Conservation (phyloP, 2,888 invertebrate species). For the Xanthostigma xanthostigma region DNA sequence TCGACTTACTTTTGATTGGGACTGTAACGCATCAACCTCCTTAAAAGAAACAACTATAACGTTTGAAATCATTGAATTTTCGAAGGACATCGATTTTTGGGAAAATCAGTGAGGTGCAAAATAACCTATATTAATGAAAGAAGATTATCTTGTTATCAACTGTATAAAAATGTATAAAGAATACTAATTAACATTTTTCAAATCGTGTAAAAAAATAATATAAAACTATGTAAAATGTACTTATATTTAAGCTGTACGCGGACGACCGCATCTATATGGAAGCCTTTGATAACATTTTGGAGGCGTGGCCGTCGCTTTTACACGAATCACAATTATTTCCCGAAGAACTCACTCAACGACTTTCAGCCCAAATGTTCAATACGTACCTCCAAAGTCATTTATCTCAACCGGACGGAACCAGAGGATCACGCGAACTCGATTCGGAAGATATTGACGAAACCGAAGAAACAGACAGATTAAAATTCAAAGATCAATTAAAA, state of each 20-base stretch:
- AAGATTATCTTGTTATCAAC: neutral
- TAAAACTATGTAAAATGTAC: slow-evolving; percentile 1
- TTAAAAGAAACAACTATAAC: neutral
- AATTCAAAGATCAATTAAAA: slow-evolving; percentile 56
- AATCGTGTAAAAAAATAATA: neutral
- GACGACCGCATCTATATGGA: slow-evolving; percentile 38
- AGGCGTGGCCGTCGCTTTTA: slow-evolving; percentile 48
- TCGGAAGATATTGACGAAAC: slow-evolving; percentile 41
- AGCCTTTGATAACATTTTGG: slow-evolving; percentile 51
- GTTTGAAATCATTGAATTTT: slow-evolving; percentile 1
- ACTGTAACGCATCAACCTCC: no score
- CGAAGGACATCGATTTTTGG: neutral
- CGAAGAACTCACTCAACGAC: slow-evolving; percentile 23
- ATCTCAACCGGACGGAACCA: slow-evolving; percentile 63
- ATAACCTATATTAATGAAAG: no score
- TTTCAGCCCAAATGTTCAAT: slow-evolving; percentile 50
- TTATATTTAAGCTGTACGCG: slow-evolving; percentile 20
- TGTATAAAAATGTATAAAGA: neutral
- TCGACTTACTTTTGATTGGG: no score
- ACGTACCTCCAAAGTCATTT: slow-evolving; percentile 67
- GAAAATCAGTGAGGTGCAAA: no score
- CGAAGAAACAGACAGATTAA: slow-evolving; percentile 50
- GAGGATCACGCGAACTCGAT: slow-evolving; percentile 29
- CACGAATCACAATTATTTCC: slow-evolving; percentile 28
- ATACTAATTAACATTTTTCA: neutral